A percentile compares a stretch with the other conserved stretches of the same genome.
phyloP scores from a whole-genome alignment of 1,140 invertebrate genomes.

The Formica selysi region DNA sequence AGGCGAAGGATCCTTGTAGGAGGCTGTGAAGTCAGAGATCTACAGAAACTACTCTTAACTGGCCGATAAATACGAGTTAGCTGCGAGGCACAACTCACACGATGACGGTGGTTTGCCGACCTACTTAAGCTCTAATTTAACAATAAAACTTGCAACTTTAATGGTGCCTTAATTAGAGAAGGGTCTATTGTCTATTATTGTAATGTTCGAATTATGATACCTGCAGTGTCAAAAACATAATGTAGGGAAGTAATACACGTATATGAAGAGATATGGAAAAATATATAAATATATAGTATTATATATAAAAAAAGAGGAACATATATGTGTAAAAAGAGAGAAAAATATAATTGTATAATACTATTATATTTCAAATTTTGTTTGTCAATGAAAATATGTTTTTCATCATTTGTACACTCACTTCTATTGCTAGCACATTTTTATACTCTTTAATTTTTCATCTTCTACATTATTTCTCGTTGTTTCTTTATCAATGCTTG shows the following conservation, averaged over 20 bases:
- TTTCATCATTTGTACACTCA: too few relatives aligned
- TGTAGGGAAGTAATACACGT: background rate
- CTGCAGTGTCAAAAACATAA: background rate
- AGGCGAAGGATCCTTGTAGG: background rate
- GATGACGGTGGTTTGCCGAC: background rate
- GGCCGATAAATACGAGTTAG: constrained; percentile 2
- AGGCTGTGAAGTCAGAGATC: constrained; percentile 14
- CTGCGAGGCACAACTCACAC: background rate
- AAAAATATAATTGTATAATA: too few relatives aligned
- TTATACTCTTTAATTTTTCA: too few relatives aligned
- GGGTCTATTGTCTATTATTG: background rate
- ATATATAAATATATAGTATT: background rate
- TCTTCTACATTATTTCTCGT: too few relatives aligned
- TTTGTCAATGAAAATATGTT: too few relatives aligned
- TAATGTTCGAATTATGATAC: background rate
- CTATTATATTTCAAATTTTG: too few relatives aligned
- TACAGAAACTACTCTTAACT: constrained; percentile 1
- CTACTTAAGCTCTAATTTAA: background rate
- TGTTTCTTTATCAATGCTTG: too few relatives aligned
- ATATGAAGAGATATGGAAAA: background rate
- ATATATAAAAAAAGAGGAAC: background rate
- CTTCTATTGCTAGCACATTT: too few relatives aligned
- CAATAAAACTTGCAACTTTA: background rate
- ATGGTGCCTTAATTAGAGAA: background rate
- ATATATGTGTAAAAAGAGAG: too few relatives aligned